Conservation (phyloP, 2,797 vertebrate species). For the Cephalopachus bancanus region DNA sequence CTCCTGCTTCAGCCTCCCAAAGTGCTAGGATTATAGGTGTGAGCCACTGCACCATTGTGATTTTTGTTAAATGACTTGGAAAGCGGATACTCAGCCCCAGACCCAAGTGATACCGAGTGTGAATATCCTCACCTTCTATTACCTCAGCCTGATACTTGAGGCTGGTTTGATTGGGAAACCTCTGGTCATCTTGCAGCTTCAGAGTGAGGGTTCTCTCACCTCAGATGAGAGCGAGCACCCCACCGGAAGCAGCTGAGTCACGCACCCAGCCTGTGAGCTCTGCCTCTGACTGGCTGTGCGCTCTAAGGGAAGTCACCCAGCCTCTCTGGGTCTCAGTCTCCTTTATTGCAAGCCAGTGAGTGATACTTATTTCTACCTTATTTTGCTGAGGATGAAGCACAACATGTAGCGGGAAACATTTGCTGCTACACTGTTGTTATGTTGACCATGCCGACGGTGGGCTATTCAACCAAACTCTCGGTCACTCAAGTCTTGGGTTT, state of each 20-base stretch:
- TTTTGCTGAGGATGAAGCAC: background rate
- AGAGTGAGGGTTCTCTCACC: background rate
- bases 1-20: too few relatives aligned
- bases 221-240: background rate
- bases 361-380: background rate
- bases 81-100: background rate
- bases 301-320: background rate
- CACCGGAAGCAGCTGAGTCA: background rate
- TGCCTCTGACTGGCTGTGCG: background rate
- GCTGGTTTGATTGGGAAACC: background rate
- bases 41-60: background rate
- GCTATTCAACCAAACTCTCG: background rate
- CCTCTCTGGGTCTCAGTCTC: slow-evolving; percentile 14
- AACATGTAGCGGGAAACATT: background rate
- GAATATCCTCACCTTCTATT: background rate
- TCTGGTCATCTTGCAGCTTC: background rate
- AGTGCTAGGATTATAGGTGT: too few relatives aligned
- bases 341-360: background rate
- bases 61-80: background rate
- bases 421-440: background rate
- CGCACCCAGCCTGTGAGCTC: background rate
- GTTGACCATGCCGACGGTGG: background rate
- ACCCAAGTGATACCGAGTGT: background rate
- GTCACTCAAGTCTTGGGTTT: slow-evolving; percentile 18
- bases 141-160: background rate